Conservation (phyloP, 2,797 vertebrate species). For the Delichon dasypus region DNA sequence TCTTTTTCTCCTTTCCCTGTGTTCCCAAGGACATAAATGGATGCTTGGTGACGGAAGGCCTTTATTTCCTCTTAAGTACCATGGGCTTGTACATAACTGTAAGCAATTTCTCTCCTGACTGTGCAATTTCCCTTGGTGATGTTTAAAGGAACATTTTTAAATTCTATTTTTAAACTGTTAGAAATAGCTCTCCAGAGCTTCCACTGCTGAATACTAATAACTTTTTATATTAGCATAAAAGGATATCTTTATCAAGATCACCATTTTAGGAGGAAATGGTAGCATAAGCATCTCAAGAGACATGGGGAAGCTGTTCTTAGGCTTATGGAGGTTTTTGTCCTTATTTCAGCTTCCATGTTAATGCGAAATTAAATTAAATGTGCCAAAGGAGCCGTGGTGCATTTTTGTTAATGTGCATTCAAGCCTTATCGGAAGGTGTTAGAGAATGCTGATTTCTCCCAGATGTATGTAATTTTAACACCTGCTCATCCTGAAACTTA, state of each 20-base stretch:
- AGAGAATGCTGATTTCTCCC: neutral
- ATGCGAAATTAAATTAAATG: constrained; percentile 52
- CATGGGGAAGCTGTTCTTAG: neutral
- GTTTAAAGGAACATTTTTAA: constrained; percentile 39
- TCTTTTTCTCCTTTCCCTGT: neutral
- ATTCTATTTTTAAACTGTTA: constrained; percentile 50
- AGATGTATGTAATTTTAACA: constrained; percentile 50
- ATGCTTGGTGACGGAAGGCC: constrained; percentile 1
- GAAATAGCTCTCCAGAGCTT: constrained; percentile 52
- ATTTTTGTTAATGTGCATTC: constrained; percentile 11
- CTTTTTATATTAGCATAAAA: constrained; percentile 48
- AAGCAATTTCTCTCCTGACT: constrained; percentile 57
- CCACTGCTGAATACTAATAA: constrained; percentile 42
- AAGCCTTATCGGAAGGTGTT: constrained; percentile 37
- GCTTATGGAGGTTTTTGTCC: constrained; percentile 10
- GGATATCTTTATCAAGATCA: constrained; percentile 48
- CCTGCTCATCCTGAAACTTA: constrained; percentile 52
- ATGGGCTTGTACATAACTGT: constrained; percentile 3
- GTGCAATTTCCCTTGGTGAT: constrained; percentile 52
- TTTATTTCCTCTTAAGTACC: constrained; percentile 17
- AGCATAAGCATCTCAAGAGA: constrained; percentile 26
- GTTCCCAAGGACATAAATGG: constrained; percentile 32
- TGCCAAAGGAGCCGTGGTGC: neutral
- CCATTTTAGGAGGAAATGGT: neutral
- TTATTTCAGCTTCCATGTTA: constrained; percentile 7